phyloP scores from a whole-genome alignment of 2,797 vertebrate species.

The Aselliscus stoliczkanus region DNA sequence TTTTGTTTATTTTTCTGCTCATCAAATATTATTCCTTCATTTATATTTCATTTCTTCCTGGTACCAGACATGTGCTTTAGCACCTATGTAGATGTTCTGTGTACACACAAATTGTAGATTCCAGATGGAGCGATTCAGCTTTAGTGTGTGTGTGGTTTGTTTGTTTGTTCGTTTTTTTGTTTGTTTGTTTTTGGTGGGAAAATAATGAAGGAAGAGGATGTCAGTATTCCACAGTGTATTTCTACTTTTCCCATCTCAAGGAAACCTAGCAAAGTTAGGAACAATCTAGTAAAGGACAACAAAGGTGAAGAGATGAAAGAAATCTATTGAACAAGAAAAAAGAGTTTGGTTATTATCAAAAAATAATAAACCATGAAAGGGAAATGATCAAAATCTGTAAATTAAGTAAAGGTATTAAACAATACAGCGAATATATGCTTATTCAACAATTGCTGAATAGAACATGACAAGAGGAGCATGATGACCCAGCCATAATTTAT shows the following conservation, averaged over 20 bases:
- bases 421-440: background rate
- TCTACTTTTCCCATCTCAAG: background rate
- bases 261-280: background rate
- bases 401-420: background rate
- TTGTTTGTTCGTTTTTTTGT: background rate
- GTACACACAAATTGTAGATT: background rate
- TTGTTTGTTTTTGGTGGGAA: background rate
- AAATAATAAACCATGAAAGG: background rate
- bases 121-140: background rate
- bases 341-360: background rate
- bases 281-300: background rate
- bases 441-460: background rate
- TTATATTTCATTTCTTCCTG: background rate
- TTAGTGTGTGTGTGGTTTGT: background rate
- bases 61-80: background rate
- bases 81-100: background rate
- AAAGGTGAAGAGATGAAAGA: background rate
- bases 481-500: background rate
- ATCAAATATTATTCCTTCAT: background rate
- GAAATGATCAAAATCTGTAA: background rate
- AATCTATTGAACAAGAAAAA: background rate
- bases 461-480: background rate
- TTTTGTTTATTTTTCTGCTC: background rate
- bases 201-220: background rate
- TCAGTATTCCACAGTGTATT: background rate